Base-by-base conservation (phyloP, 2,888 invertebrate species). In the Orchesella flavescens region DNA sequence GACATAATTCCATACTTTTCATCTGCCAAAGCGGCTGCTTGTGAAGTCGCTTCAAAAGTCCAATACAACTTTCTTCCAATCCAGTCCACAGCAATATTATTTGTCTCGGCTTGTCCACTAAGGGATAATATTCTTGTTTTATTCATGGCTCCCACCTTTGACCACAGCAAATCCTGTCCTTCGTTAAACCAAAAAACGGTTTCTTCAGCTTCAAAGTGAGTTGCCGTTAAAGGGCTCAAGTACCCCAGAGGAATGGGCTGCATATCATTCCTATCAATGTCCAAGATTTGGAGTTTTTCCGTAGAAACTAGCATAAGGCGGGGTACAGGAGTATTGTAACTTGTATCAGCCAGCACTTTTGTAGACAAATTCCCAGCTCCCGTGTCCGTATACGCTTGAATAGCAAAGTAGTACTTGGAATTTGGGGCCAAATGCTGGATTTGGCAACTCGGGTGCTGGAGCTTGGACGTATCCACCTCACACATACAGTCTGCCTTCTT, bases 171-270 rank as follows among this genome's bases (percentile, higher is more conserved):
- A 89, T 94, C 94, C 85, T 94, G 93, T 89, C 93, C 92, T 88
- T 94, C 93, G 89, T 96, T 95, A 15, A 96, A 93, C 96, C 96
- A 97, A 88, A 94, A 94, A 5, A 96, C 91, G 23, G 92, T 92
- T 69, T 93, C 93, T 5, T 91, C 91, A 0, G 72, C 55, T 0
- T 77, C 84, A 65, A 87, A 83, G 23, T 86, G 86, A n/a, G 74
- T 68, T 2, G 85, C 85, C 13, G 87, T 83, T 12, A 75, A 75
- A 0, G 87, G 87, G 63, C 65, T 86, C 9, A 85, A 59, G 34
- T 84, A 87, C 57, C 77, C 75, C n/a, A 83, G 21, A 0, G 63
- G 57, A 71, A 86, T 72, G 0, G 73, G 21, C 21, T 83, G 43
- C 19, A 86, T 19, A 15, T 76, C 23, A 44, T 93, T 92, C 1